Evolutionary conservation across 2,888 invertebrate species (phyloP).

Genomic region (Parnassius glacialis): DNA sequence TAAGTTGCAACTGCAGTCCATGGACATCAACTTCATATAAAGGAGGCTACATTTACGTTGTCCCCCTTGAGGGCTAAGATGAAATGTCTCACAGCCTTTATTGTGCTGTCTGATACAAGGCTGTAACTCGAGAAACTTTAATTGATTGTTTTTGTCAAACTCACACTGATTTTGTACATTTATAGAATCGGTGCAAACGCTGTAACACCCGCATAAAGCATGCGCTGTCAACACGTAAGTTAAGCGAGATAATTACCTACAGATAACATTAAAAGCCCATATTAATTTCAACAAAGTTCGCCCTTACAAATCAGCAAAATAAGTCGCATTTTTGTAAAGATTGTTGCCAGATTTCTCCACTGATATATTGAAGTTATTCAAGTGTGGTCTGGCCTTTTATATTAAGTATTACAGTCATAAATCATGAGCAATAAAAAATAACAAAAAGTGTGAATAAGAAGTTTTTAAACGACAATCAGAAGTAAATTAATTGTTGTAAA

Average conservation of each 20-base stretch:
- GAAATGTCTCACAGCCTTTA: no score
- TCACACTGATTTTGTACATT: no score
- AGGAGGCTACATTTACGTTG: no score
- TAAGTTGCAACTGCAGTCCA: no score
- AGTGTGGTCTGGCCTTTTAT: not conserved
- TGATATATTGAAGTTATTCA: conserved; percentile 8
- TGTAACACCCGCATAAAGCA: not conserved
- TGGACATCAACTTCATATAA: no score
- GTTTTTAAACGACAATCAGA: no score
- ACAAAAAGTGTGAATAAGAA: not conserved
- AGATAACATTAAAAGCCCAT: conserved; percentile 22
- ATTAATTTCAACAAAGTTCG: conserved; percentile 12
- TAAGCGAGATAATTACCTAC: conserved; percentile 17
- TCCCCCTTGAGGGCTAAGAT: no score
- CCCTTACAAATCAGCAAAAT: conserved; percentile 11
- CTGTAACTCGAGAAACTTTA: no score
- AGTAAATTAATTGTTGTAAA: no score
- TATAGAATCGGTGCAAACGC: not conserved
- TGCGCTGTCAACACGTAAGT: conserved; percentile 9
- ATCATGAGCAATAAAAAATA: not conserved
- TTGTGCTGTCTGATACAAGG: no score
- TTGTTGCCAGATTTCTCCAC: not conserved
- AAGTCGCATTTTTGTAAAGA: not conserved
- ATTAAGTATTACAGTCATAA: not conserved
- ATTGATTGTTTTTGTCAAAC: no score